phyloP scores from a whole-genome alignment of 2,888 invertebrate genomes.

The Stenoptilia bipunctidactyla region DNA sequence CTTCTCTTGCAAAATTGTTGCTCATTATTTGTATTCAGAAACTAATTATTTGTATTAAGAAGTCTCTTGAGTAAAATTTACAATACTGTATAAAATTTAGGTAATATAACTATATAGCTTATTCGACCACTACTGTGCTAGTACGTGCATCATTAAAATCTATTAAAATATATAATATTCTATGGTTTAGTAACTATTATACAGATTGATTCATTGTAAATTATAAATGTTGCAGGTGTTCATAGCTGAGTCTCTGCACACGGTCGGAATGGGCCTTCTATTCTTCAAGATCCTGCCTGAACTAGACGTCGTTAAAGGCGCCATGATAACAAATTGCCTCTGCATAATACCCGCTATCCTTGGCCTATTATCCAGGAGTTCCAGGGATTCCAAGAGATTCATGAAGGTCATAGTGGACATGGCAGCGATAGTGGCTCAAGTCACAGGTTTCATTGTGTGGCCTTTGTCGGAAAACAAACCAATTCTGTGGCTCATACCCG shows the following conservation, averaged over 20 bases:
- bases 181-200: neutral
- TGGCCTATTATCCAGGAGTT: conserved; percentile 85
- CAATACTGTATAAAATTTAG: no score
- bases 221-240: conserved; percentile 78
- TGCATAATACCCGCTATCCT: conserved; percentile 88
- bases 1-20: no score
- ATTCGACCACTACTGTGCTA: no score
- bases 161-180: conserved; percentile 1
- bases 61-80: no score
- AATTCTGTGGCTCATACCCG: conserved; percentile 87
- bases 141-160: no score
- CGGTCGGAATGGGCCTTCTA: conserved; percentile 87
- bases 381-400: conserved; percentile 83
- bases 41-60: no score
- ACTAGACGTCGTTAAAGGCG: conserved; percentile 93
- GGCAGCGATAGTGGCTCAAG: conserved; percentile 88
- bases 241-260: conserved; percentile 89
- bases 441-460: conserved; percentile 93
- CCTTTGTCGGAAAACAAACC: conserved; percentile 84
- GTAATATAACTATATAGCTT: no score
- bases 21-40: no score
- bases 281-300: conserved; percentile 92
- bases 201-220: conserved; percentile 1
- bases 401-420: conserved; percentile 87
- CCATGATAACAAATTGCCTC: conserved; percentile 95